These are phyloP conservation scores for Catostylus mosaicus DNA, from an alignment of 30 jellyfish, hydroid and myxozoan genomes.

Conservation along the genomic window DNA sequence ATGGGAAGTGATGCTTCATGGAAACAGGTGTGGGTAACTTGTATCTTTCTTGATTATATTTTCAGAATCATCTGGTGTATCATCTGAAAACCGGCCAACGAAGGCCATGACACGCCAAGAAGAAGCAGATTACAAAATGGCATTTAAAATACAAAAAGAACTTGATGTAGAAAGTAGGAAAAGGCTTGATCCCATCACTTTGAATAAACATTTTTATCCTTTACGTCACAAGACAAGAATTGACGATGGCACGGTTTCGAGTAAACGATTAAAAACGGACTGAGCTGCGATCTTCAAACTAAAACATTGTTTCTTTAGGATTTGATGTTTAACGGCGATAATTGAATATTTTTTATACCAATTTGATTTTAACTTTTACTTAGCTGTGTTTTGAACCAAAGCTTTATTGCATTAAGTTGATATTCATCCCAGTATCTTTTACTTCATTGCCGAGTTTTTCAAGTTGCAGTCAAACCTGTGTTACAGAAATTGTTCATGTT, in stretches of 20 bases:
- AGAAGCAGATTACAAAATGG: constrained; percentile 50
- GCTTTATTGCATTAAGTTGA: too few species aligned
- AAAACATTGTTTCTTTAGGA: too few species aligned
- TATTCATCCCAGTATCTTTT: too few species aligned
- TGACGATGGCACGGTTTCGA: background rate
- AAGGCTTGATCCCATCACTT: background rate
- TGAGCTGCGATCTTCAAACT: background rate
- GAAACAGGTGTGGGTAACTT: background rate
- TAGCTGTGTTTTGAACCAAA: too few species aligned
- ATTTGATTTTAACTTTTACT: too few species aligned
- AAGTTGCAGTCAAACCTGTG: too few species aligned
- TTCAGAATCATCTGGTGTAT: background rate
- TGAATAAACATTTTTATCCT: constrained; percentile 22
- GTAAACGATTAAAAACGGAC: constrained; percentile 11
- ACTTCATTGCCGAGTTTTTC: too few species aligned
- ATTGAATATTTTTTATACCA: too few species aligned
- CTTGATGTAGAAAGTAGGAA: constrained; percentile 36
- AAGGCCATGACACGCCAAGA: constrained; percentile 37
- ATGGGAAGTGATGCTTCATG: background rate
- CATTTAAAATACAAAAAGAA: constrained; percentile 50
- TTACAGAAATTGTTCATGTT: too few species aligned
- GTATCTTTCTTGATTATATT: background rate
- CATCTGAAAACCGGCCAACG: background rate
- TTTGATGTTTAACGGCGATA: too few species aligned
- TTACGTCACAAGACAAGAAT: constrained; percentile 7